These are phyloP conservation scores for Phymatocera aterrima DNA, from an alignment of 2,888 invertebrate genomes.

Conservation along the genomic window DNA sequence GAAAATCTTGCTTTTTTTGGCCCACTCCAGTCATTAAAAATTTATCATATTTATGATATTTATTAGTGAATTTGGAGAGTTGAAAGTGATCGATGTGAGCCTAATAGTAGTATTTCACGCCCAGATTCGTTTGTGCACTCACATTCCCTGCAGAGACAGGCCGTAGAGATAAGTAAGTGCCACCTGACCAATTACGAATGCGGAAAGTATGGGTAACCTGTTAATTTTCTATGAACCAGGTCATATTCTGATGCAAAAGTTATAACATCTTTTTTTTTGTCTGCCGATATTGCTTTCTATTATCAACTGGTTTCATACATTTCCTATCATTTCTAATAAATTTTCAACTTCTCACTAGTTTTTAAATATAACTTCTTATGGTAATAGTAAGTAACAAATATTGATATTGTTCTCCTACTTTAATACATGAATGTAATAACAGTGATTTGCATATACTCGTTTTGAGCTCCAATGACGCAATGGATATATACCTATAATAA, in stretches of 20 bases:
- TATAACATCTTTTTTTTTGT: background rate
- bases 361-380: background rate
- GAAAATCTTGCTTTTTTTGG: too few species aligned
- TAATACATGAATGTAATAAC: background rate
- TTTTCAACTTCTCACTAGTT: too few species aligned
- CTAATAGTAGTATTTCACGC: background rate
- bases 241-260: background rate
- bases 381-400: background rate
- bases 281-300: background rate
- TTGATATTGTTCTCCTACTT: background rate
- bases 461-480: background rate
- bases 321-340: background rate
- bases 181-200: background rate
- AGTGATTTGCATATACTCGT: background rate
- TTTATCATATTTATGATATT: conserved; percentile 1
- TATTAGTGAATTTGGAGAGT: background rate
- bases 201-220: background rate
- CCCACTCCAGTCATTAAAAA: too few species aligned
- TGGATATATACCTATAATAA: too few species aligned
- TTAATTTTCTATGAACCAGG: conserved; percentile 1
- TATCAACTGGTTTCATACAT: background rate
- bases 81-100: background rate
- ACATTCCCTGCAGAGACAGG: background rate
- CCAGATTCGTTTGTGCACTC: background rate
- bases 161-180: background rate